Base-by-base conservation (phyloP, 1,140 invertebrate species). In the Leguminivora glycinivorella region DNA sequence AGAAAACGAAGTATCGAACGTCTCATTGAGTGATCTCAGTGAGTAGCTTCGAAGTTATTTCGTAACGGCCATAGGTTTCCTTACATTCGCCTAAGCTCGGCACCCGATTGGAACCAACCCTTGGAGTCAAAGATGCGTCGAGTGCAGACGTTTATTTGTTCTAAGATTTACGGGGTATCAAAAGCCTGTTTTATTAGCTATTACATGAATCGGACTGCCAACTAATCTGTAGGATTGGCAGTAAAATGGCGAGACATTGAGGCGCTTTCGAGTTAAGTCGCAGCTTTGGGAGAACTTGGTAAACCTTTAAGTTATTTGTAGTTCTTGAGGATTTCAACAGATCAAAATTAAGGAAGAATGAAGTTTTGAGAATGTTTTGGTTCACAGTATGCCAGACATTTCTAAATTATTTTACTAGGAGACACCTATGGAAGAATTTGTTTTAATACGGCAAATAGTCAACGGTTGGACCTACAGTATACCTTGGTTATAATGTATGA, bases 111-210 rank as follows among this genome's bases (percentile, higher is more conserved):
- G 17, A 52, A 52, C 19, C 9, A 52, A 47, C 6, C n/a, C 17
- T 22, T 52, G 7, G 14, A 34, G 26, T 63, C 58, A 63, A 63
- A 31, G 26, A 63, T 29, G 58, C 26, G 22, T 26, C 14, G 58
- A 29, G 12, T 63, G 58, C 25, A 63, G 58, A 63, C 26, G 58
- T 63, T 63, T 52, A 52, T 52, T 52, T 52, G 47, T 52, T 52
- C 17, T 52, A 9, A 52, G 47, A 52, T 52, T 52, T 17, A 52
- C 19, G 47, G 19, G 43, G 34, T 47, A 47, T 47, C 47, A 52
- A 22, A 52, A 52, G 7, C 47, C 47, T 52, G 47, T 52, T 52
- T 52, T 52, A 52, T 52, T 52, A 52, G 47, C 47, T 52, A 52
- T 52, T 52, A 52, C 19, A 22, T 52, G 47, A 52, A 52, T 52